phyloP scores from a whole-genome alignment of 2,888 invertebrate genomes.

The Ormyrus thymus region DNA sequence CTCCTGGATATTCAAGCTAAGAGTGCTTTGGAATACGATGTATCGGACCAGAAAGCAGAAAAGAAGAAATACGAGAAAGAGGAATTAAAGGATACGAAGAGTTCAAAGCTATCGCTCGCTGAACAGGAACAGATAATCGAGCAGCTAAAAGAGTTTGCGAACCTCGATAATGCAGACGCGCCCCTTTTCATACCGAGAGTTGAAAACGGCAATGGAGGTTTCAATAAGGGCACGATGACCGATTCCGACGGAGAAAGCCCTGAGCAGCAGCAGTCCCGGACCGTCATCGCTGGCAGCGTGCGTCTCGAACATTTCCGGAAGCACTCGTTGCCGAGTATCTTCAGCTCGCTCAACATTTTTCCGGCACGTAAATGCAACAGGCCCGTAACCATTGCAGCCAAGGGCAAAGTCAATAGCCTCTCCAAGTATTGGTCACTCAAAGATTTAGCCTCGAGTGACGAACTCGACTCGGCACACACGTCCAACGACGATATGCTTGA shows the following conservation, averaged over 20 bases:
- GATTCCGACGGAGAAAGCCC: too few species aligned
- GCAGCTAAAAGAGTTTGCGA: slow-evolving; percentile 69
- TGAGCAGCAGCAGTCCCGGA: not conserved
- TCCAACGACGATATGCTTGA: slow-evolving; percentile 48
- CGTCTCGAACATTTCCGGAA: slow-evolving; percentile 64
- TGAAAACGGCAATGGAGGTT: not conserved
- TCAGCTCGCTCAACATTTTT: slow-evolving; percentile 61
- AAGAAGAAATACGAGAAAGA: slow-evolving; percentile 32
- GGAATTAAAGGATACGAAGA: slow-evolving; percentile 34
- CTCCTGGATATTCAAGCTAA: slow-evolving; percentile 66
- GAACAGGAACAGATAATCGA: slow-evolving; percentile 70
- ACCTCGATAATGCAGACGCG: slow-evolving; percentile 68
- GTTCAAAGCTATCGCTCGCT: slow-evolving; percentile 64
- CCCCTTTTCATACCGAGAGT: slow-evolving; percentile 64
- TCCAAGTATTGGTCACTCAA: slow-evolving; percentile 70
- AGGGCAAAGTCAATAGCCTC: slow-evolving; percentile 63
- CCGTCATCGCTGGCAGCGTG: slow-evolving; percentile 58
- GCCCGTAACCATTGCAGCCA: slow-evolving; percentile 29
- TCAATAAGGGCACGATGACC: too few species aligned
- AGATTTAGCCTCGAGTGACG: slow-evolving; percentile 63
- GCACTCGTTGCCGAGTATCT: slow-evolving; percentile 64
- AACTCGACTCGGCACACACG: slow-evolving; percentile 56
- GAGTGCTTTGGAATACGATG: slow-evolving; percentile 17
- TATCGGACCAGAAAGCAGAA: not conserved
- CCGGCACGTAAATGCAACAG: slow-evolving; percentile 7